These are phyloP conservation scores for Mycetomoellerius zeteki DNA, from an alignment of 1,140 invertebrate genomes.

Conservation along the genomic window DNA sequence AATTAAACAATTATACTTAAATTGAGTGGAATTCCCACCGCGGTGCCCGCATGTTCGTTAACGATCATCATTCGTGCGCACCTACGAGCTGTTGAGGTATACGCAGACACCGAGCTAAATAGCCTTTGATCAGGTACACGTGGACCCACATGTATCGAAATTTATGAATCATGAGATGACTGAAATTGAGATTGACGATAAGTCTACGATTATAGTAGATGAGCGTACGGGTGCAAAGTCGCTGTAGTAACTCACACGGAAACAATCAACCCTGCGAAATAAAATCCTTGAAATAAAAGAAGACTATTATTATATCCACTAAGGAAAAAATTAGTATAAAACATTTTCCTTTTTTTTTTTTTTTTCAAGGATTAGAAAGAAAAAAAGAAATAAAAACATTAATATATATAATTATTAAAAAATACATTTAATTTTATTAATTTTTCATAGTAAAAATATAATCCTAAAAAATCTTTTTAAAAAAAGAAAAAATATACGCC, in stretches of 20 bases:
- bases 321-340: not conserved
- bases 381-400: not conserved
- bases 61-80: conserved; percentile 67
- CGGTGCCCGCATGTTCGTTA: conserved; percentile 80
- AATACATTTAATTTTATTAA: conserved; percentile 1
- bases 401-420: conserved; percentile 1
- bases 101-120: conserved; percentile 28
- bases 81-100: conserved; percentile 68
- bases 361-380: not conserved
- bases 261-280: not conserved
- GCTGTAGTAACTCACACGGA: not conserved
- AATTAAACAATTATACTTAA: conserved; percentile 84
- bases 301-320: not conserved
- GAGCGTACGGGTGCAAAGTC: not conserved
- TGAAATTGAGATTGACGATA: conserved; percentile 65
- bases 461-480: no score
- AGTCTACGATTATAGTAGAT: conserved; percentile 16
- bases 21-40: conserved; percentile 81
- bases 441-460: not conserved
- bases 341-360: not conserved
- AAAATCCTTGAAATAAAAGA: not conserved
- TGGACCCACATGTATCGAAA: conserved; percentile 72
- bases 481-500: no score
- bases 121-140: conserved; percentile 72
- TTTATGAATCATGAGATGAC: conserved; percentile 55